Percentiles rank a stretch among this genome's conserved stretches.
Conservation (phyloP, 2,888 invertebrate genomes). For the Nowickia ferox region DNA sequence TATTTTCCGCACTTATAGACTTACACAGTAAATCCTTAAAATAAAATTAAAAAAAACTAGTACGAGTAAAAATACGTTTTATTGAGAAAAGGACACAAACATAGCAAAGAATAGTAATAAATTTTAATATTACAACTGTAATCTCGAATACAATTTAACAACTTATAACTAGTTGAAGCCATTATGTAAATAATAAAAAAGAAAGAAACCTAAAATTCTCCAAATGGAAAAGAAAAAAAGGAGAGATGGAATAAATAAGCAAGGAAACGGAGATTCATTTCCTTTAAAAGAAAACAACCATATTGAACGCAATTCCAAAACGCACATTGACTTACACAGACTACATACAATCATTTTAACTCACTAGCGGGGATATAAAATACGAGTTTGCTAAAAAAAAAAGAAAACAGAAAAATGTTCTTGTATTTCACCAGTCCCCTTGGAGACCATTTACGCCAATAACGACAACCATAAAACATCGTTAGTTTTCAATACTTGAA, state of each 20-base stretch:
- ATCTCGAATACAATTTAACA: constrained; percentile 68
- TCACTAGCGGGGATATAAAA: constrained; percentile 4
- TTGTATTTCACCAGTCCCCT: neutral
- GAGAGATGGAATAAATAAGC: constrained; percentile 27
- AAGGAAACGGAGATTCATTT: constrained; percentile 69
- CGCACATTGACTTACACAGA: neutral
- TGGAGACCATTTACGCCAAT: constrained; percentile 23
- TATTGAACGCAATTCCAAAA: constrained; percentile 24
- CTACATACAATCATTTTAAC: constrained; percentile 16
- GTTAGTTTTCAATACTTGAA: constrained; percentile 58
- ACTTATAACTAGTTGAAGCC: constrained; percentile 64
- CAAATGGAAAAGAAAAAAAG: constrained; percentile 24
- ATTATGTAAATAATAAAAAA: constrained; percentile 61
- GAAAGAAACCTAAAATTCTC: constrained; percentile 7
- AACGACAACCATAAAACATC: constrained; percentile 60
- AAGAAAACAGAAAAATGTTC: neutral
- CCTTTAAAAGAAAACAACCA: constrained; percentile 51
- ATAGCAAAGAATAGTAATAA: constrained; percentile 43
- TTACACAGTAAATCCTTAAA: neutral
- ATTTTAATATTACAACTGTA: constrained; percentile 70
- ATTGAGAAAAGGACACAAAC: neutral
- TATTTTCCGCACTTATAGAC: constrained; percentile 9
- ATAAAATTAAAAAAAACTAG: constrained; percentile 33
- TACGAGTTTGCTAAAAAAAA: neutral
- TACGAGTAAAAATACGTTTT: constrained; percentile 17